Evolutionary conservation across 1,140 invertebrate species (phyloP).

Genomic region (Tetragnatha versicolor): DNA sequence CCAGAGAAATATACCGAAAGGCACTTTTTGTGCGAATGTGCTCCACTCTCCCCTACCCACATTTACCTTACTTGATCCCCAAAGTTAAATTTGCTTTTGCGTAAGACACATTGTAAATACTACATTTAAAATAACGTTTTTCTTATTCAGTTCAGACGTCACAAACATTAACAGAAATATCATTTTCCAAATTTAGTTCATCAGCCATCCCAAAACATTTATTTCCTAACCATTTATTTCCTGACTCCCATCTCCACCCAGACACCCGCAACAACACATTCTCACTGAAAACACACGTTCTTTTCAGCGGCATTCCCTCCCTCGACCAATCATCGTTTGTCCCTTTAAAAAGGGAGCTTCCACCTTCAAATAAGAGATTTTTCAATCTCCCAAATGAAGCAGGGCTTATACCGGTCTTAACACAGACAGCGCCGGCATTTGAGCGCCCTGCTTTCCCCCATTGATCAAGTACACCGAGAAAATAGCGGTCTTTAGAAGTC

Average conservation of each 20-base stretch:
- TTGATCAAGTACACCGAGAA: conserved; percentile 25
- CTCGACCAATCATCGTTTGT: conserved; percentile 15
- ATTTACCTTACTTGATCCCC: too few relatives aligned
- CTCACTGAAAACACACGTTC: neutral
- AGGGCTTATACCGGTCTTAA: neutral
- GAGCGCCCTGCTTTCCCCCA: neutral
- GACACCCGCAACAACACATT: neutral
- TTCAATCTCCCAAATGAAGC: conserved; percentile 38
- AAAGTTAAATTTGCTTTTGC: too few relatives aligned
- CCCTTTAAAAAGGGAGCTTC: conserved; percentile 20
- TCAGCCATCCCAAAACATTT: neutral
- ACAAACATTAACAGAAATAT: too few relatives aligned
- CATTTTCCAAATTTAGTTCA: too few relatives aligned
- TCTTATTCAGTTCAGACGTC: too few relatives aligned
- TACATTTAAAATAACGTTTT: too few relatives aligned
- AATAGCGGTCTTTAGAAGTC: conserved; percentile 19
- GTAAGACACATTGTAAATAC: too few relatives aligned
- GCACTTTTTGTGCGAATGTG: too few relatives aligned
- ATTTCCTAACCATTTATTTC: neutral
- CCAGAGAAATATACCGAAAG: too few relatives aligned
- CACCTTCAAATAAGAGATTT: conserved; percentile 42
- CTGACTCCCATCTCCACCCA: neutral
- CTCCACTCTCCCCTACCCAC: too few relatives aligned
- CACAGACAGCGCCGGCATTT: neutral
- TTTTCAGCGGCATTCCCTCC: neutral